Base-by-base conservation (phyloP, 2,113 vertebrate species). In the Propithecus coquereli region DNA sequence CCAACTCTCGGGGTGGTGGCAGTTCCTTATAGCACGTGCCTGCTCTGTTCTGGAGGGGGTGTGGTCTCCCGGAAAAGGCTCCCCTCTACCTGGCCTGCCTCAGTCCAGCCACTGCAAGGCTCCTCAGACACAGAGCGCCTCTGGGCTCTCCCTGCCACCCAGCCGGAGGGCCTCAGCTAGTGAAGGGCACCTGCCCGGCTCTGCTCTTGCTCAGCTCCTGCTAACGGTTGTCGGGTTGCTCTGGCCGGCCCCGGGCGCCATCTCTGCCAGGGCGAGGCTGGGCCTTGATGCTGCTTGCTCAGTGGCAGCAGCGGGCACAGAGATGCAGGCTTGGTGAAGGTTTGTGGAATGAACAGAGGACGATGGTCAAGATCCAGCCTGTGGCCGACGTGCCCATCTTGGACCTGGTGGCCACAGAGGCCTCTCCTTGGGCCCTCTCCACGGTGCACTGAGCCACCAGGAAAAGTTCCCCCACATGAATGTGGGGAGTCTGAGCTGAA, bases 361-460 rank as follows among this genome's bases (percentile, higher is more conserved):
- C 1, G 52, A 6, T 0, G 11, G n/a, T 34, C 3, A 2, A 37
- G n/a, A 43, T 57, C 27, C 11, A 23, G 0, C 52, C 37, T 8
- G 0, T 32, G 54, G 50, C 27, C 1, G 32, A 2, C 0, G 1
- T 12, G 23, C 1, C 6, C 12, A 0, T 5, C 0, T 0, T 0
- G 20, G 22, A 32, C 9, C 61, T 23, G 11, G 65, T 43, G 65
- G 59, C 32, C 37, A 17, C 1, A 3, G 18, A 45, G 37, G 4
- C 47, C 9, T 11, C 40, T 5, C 40, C 40, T 43, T 43, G 40
- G 40, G 40, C 40, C 5, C 8, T 37, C 45, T 20, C 76, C 17
- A 6, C 17, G 23, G 37, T 16, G 25, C 2, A 2, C 25, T 1
- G 13, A 30, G 40, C 71, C 1, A 0, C 40, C 34, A 6, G 52